Conservation (phyloP, 2,797 vertebrate genomes). For the Geotria australis region DNA sequence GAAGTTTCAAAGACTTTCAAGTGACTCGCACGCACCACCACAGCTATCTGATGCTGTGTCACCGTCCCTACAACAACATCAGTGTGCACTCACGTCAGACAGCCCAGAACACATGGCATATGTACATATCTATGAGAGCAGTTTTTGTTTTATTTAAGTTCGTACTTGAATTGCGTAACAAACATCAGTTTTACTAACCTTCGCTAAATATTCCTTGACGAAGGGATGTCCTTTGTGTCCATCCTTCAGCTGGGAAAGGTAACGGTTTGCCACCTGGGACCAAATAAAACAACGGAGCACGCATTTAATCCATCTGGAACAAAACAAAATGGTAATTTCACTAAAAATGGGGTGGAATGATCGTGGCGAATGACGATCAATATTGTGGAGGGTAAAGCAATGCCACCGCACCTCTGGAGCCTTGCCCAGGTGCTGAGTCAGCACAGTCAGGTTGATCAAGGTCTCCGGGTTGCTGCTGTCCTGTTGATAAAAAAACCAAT, state of each 20-base stretch:
- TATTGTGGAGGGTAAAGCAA: not conserved
- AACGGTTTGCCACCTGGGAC: slow-evolving; percentile 60
- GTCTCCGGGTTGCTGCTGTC: slow-evolving; percentile 82
- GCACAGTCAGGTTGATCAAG: slow-evolving; percentile 58
- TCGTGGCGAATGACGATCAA: not conserved
- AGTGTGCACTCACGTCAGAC: not conserved
- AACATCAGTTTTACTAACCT: slow-evolving; percentile 17
- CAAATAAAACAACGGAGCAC: not conserved
- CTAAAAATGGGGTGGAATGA: not conserved
- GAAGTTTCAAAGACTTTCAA: too few relatives aligned
- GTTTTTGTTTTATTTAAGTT: not conserved
- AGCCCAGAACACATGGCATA: not conserved
- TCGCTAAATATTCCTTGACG: slow-evolving; percentile 60
- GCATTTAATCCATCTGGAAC: not conserved
- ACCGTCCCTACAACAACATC: too few relatives aligned
- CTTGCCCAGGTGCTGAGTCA: slow-evolving; percentile 71
- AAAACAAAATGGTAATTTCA: not conserved
- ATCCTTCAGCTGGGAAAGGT: slow-evolving; percentile 75
- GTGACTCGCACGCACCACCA: too few relatives aligned
- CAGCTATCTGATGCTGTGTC: too few relatives aligned
- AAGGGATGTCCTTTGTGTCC: slow-evolving; percentile 58
- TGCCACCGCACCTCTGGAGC: slow-evolving; percentile 38
- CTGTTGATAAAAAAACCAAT: slow-evolving; percentile 10
- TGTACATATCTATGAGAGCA: not conserved
- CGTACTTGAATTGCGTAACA: not conserved